Evolutionary conservation across 2,888 invertebrate genomes (phyloP), one percentile per base, ranked within the genome.

Genomic region (Cheilosia grossa): DNA sequence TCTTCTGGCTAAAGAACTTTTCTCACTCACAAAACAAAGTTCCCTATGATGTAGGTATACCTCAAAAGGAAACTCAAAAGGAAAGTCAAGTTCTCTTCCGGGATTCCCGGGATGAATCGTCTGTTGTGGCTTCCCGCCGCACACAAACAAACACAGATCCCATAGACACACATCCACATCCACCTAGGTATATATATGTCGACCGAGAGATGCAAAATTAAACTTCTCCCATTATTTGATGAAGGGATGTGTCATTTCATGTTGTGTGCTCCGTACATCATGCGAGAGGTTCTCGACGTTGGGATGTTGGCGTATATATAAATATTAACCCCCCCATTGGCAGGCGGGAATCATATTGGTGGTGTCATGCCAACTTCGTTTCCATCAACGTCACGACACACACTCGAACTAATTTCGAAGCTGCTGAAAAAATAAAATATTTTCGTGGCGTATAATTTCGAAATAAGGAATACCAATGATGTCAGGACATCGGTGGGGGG

Each of bases 71-170:
- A 17, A 40, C 72, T 85, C 85, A 75, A 77, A 87, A 88, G 83
- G 85, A 87, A 88, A 90, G 90, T 90, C 90, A 90, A 90, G 89
- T 89, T 90, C 88, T 88, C 89, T 89, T 90, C 90, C 91, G 89
- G 89, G 88, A 85, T 81, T 80, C 66, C 58, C 42, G 66, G 61
- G 67, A 75, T 63, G 81, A 72, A 72, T 85, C 75, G 56, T 85
- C 15, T 77, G 63, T 70, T 73, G 85, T 53, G 75, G 75, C 37
- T 61, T 54, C 56, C 33, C 24, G 17, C 33, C 24, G 17, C 15
- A 19, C 44, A 51, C 47, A 33, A 33, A 21, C 19, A 53, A 15
- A 24, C 17, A 21, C 24, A 56, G 40, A 17, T 53, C 49, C 44
- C 27, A 13, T 24, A 21, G 4, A 15, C 4, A 21, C 19, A 27